Evolutionary conservation across 1,140 invertebrate species (phyloP), one percentile per base, ranked within the genome.

Genomic region (Drosophila kohkoa): DNA sequence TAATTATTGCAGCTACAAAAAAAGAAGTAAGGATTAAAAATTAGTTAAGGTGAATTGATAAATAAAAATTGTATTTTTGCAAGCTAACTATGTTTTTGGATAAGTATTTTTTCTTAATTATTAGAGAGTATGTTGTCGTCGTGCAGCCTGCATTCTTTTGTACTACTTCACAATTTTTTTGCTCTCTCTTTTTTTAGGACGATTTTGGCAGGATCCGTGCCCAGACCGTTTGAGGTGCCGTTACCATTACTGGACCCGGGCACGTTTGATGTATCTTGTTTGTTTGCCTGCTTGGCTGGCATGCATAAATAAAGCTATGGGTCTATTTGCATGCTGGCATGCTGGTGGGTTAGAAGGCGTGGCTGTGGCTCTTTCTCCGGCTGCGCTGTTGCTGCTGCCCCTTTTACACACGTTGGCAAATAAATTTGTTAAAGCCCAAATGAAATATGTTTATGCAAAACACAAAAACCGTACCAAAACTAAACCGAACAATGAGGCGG

Each of bases 361-460:
- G 70, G 72, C 45, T 66, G 28, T 74, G 28, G 48, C 71, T 70
- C 59, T 43, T 46, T 43, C 55, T 46, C 41, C 15, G 35, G 5
- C 15, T n/a, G 35, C 63, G 48, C 55, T 46, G 46, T 16, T 51
- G 5, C 15, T n/a, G 35, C 63, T 41, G 57, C 57, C 62, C 62
- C 25, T 54, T 51, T 54, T 45, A 78, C 48, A 75, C 81, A 85
- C 65, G 69, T 77, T 70, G 82, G 82, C 57, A 85, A 85, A 85
- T 81, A 85, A 78, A 86, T 86, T 85, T 86, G 82, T 86, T 86
- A 75, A 81, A 73, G 77, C 55, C 52, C 62, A 75, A 80, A 83
- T 79, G 70, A 83, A 83, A 83, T 83, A 83, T 83, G 77, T 83
- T 79, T 79, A 76, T 66, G 38, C 58, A 69, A 75, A 82, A 64